Percentiles rank a stretch among this genome's conserved stretches.
Conservation (phyloP, 2,113 vertebrate species). For the Gracilinanus agilis region DNA sequence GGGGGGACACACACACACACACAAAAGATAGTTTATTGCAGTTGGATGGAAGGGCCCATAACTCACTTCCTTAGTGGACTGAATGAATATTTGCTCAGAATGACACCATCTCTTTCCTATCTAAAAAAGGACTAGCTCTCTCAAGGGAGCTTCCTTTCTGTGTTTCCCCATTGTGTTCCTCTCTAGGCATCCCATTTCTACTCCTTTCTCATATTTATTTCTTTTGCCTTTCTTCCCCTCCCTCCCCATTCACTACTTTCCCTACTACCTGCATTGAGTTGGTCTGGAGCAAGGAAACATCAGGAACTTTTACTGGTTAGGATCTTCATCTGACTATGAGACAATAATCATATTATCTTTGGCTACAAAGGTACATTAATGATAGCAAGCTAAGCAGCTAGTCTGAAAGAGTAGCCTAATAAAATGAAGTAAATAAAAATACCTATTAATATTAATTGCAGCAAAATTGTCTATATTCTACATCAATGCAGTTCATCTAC, state of each 20-base stretch:
- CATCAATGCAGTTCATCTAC: background rate
- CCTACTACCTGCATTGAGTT: background rate
- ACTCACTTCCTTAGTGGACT: background rate
- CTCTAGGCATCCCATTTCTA: background rate
- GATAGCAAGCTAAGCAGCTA: background rate
- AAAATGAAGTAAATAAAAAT: background rate
- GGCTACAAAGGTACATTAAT: background rate
- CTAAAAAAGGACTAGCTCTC: background rate
- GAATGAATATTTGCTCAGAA: background rate
- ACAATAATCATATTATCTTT: background rate
- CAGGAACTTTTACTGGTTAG: background rate
- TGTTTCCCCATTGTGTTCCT: background rate
- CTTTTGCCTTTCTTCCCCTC: background rate
- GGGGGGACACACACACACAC: no score
- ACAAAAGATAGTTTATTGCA: background rate
- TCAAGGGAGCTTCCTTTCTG: background rate
- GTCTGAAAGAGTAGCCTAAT: background rate
- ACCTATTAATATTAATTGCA: background rate
- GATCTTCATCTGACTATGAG: background rate
- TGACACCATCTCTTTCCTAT: background rate
- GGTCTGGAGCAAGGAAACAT: background rate
- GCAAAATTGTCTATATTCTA: no score
- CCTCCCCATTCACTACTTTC: background rate
- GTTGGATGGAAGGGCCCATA: background rate
- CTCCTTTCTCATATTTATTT: background rate